phyloP scores from a whole-genome alignment of 2,888 invertebrate species.

The Drosophila anomalata region DNA sequence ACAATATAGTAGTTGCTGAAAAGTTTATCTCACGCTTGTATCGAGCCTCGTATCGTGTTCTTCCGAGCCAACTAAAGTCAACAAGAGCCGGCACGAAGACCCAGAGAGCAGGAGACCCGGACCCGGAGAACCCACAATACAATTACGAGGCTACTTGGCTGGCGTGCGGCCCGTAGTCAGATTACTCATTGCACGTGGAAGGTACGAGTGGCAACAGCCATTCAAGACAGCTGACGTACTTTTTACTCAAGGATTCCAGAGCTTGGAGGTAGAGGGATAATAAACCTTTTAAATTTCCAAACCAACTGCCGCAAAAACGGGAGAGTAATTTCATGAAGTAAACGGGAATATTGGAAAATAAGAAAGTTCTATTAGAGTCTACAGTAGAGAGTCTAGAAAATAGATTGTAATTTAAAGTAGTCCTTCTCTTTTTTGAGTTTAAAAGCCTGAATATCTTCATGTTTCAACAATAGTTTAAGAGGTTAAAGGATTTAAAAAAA shows the following conservation, averaged over 20 bases:
- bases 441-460: no score
- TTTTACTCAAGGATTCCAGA: no score
- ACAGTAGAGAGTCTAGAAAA: neutral
- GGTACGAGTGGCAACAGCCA: slow-evolving; percentile 17
- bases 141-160: slow-evolving; percentile 24
- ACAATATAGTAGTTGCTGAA: neutral
- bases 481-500: no score
- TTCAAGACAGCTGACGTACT: slow-evolving; percentile 28
- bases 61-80: slow-evolving; percentile 18
- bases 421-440: no score
- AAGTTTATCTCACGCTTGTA: neutral
- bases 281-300: slow-evolving; percentile 28
- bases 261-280: neutral
- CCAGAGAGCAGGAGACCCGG: neutral
- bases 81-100: slow-evolving; percentile 22
- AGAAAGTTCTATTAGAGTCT: neutral
- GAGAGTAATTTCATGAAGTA: slow-evolving; percentile 19
- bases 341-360: neutral
- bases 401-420: neutral
- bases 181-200: slow-evolving; percentile 26
- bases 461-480: no score
- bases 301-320: slow-evolving; percentile 1
- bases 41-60: slow-evolving; percentile 2
- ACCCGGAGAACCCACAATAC: slow-evolving; percentile 17
- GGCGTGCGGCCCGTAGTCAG: slow-evolving; percentile 17